Evolutionary conservation across 2,888 invertebrate genomes (phyloP), one percentile per base, ranked within the genome.

Genomic region (Aphidius colemani): DNA sequence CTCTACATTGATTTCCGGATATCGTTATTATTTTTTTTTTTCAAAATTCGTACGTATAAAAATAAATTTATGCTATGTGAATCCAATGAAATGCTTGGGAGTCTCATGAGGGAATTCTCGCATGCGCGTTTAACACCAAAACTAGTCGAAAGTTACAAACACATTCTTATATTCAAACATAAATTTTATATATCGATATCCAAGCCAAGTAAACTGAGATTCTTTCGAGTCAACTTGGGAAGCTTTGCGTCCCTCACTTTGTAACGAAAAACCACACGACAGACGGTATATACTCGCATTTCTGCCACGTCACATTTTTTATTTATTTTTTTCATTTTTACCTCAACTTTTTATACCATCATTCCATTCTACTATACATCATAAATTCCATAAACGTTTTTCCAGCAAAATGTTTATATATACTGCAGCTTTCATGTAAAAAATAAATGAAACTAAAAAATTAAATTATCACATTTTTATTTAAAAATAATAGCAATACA

Each of bases 151-250:
- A 30, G 30, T 30, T 30, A 30, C 30, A 30, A 30, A 30, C 30
- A 30, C 30, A 30, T 30, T 30, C 5, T 30, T 45, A 13, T 30
- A 56, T n/a, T 30, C 10, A 8, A n/a, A 11, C n/a, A 41, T 48
- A 11, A 48, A 7, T 13, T 48, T 13, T 48, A 48, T 13, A 48
- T 48, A 10, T 18, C 43, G 53, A 10, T 13, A 11, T 43, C 53
- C 7, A 8, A 53, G 64, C 44, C 13, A 18, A 9, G 64, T 64
- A 64, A 64, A 51, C 57, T 13, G 64, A 64, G 64, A 64, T 61
- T 64, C 50, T 40, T 61, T 56, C 30, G 30, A 30, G 45, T 49
- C 30, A 50, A 64, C 51, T 53, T 55, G 61, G 51, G 41, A 49
- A 18, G 61, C 53, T 61, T 64, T 60, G 50, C 64, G 56, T 64